A percentile compares a stretch with the other conserved stretches of the same genome.
These are phyloP conservation scores for Nomada flava DNA, from an alignment of 2,888 invertebrate genomes.

Conservation along the genomic window DNA sequence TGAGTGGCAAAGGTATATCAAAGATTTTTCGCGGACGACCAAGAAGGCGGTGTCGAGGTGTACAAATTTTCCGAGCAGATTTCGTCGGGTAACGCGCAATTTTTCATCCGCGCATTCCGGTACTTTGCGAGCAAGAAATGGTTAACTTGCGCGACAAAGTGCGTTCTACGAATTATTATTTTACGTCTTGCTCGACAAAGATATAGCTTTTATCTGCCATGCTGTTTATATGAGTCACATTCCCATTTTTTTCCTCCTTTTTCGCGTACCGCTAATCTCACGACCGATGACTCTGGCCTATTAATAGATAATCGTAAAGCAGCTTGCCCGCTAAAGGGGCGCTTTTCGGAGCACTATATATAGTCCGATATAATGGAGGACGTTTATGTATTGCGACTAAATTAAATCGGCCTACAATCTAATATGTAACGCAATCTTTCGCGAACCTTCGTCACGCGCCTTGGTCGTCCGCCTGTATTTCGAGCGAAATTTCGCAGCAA, in stretches of 20 bases:
- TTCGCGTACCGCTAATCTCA: slow-evolving; percentile 25
- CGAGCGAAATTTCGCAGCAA: background rate
- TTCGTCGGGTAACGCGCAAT: background rate
- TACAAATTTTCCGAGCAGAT: background rate
- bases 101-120: background rate
- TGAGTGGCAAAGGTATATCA: slow-evolving; percentile 13
- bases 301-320: slow-evolving; percentile 56
- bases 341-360: slow-evolving; percentile 27
- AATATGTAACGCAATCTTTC: background rate
- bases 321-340: slow-evolving; percentile 6
- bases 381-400: background rate
- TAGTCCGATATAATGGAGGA: background rate
- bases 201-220: background rate
- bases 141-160: background rate
- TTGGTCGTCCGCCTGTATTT: slow-evolving; percentile 31
- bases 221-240: background rate
- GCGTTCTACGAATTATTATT: background rate
- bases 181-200: background rate
- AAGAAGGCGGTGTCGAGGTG: background rate
- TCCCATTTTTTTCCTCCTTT: background rate
- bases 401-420: background rate
- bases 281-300: slow-evolving; percentile 46
- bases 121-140: background rate
- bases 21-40: background rate
- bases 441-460: background rate